phyloP scores from a whole-genome alignment of 2,888 invertebrate genomes.

The Eilema caniola region DNA sequence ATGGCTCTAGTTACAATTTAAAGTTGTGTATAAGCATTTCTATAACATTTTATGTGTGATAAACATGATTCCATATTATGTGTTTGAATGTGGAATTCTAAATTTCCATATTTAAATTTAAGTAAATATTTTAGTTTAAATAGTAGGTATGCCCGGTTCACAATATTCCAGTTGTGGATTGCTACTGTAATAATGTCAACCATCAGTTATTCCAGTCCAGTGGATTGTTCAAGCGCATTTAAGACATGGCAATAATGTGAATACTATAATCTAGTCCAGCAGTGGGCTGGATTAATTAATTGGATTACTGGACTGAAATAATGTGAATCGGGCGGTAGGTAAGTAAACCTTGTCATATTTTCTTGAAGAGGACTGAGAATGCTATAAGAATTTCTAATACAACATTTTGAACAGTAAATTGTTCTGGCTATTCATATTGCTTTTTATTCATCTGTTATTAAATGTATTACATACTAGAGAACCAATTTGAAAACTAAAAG shows the following conservation, averaged over 20 bases:
- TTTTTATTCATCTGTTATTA: neutral
- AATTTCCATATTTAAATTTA: neutral
- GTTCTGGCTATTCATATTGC: neutral
- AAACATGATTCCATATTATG: neutral
- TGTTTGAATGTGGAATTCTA: conserved; percentile 16
- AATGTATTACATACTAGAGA: too few relatives aligned
- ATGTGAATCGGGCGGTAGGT: too few relatives aligned
- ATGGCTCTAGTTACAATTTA: neutral
- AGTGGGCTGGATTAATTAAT: too few relatives aligned
- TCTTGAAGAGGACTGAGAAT: neutral
- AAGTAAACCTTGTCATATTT: neutral
- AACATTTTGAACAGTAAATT: conserved; percentile 9
- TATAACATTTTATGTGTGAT: neutral
- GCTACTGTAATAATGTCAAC: too few relatives aligned
- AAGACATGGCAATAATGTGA: too few relatives aligned
- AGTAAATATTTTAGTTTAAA: neutral
- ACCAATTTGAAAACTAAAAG: too few relatives aligned
- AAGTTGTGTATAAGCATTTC: neutral
- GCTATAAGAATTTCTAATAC: neutral
- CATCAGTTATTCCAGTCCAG: too few relatives aligned
- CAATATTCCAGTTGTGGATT: too few relatives aligned
- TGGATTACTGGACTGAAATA: too few relatives aligned
- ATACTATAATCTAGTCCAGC: too few relatives aligned
- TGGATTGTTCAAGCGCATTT: too few relatives aligned
- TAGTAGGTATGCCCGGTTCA: too few relatives aligned